Evolutionary conservation across 35 echinoderm and acorn worm genomes (phyloP).

Genomic region (Ophioderma brevispina): DNA sequence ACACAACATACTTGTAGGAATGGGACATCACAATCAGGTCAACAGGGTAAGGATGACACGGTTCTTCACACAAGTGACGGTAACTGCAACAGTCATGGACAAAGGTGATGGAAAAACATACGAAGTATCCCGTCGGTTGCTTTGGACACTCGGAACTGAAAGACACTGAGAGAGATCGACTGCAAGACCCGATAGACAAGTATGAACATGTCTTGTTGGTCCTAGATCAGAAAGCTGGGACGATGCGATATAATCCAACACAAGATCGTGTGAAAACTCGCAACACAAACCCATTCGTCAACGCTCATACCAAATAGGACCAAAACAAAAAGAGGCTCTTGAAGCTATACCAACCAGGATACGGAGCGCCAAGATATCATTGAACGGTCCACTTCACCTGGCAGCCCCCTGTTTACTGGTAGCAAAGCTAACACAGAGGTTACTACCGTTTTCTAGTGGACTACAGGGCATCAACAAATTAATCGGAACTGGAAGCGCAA

Average conservation of each 20-base stretch:
- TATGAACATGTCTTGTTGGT: background rate
- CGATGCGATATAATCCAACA: background rate
- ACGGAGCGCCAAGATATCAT: background rate
- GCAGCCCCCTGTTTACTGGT: background rate
- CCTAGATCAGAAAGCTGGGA: background rate
- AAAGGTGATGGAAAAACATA: too few relatives aligned
- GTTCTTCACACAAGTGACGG: too few relatives aligned
- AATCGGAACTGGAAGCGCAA: constrained; percentile 4
- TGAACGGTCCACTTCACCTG: background rate
- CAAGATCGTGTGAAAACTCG: background rate
- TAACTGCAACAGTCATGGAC: too few relatives aligned
- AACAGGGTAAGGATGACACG: too few relatives aligned
- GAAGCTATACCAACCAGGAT: background rate
- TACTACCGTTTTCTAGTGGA: constrained; percentile 35
- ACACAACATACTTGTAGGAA: too few relatives aligned
- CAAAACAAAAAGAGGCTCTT: background rate
- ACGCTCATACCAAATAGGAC: background rate
- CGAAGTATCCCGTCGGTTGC: background rate
- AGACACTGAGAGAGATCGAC: background rate
- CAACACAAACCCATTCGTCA: background rate
- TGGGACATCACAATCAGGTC: too few relatives aligned
- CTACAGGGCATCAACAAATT: constrained; percentile 29
- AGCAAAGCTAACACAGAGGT: background rate
- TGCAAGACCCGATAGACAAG: background rate
- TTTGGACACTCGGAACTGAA: background rate